phyloP scores from a whole-genome alignment of 2,888 invertebrate genomes.

The Perizoma affinitatum region DNA sequence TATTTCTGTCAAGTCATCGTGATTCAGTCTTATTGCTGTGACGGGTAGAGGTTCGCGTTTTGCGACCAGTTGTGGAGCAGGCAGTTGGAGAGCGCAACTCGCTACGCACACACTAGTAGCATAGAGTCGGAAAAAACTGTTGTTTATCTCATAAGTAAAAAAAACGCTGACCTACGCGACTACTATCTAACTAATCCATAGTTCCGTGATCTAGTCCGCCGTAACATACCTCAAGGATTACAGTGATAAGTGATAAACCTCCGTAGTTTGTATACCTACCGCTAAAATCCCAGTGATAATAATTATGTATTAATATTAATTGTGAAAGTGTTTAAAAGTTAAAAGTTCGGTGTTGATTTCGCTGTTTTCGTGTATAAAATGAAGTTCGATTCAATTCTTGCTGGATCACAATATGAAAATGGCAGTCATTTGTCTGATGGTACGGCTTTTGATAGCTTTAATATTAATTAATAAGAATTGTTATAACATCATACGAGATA shows the following conservation, averaged over 20 bases:
- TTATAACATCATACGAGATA: too few species aligned
- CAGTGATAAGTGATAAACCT: slow-evolving; percentile 12
- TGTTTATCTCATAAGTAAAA: not conserved
- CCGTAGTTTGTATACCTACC: too few species aligned
- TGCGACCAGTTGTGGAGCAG: not conserved
- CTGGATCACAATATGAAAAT: slow-evolving; percentile 16
- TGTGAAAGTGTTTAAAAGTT: slow-evolving; percentile 7
- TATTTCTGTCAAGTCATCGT: slow-evolving; percentile 51
- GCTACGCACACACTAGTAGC: not conserved
- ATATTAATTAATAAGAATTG: too few species aligned
- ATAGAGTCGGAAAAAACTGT: not conserved
- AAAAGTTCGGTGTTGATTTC: slow-evolving; percentile 5
- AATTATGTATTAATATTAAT: not conserved
- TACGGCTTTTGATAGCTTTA: slow-evolving; percentile 11
- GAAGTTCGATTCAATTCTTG: slow-evolving; percentile 29
- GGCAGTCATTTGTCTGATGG: slow-evolving; percentile 22
- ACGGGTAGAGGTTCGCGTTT: slow-evolving; percentile 14
- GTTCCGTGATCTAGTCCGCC: not conserved
- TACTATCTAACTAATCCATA: not conserved
- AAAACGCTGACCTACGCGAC: not conserved
- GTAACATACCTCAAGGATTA: slow-evolving; percentile 8
- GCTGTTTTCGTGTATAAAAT: slow-evolving; percentile 16
- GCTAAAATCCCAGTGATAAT: not conserved
- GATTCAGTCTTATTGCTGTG: slow-evolving; percentile 30
- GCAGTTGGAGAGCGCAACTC: slow-evolving; percentile 3